A percentile compares a stretch with the other conserved stretches of the same genome.
Evolutionary conservation across 2,797 vertebrate species (phyloP).

Genomic region (Erethizon dorsatum): DNA sequence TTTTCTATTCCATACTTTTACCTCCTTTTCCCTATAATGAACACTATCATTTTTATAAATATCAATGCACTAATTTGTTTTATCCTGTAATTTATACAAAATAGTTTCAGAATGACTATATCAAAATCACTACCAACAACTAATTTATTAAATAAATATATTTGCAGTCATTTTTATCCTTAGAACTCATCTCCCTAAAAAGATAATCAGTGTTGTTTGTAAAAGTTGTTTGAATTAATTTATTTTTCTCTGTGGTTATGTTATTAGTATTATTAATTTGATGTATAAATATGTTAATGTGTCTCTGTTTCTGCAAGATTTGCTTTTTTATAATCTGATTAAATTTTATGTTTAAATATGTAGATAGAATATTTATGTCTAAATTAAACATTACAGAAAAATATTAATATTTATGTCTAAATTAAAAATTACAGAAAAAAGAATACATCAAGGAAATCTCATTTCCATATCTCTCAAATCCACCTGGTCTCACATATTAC

Average conservation of each 20-base stretch:
- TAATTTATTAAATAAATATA: conserved; percentile 30
- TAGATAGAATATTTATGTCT: background rate
- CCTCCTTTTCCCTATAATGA: background rate
- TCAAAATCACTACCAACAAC: background rate
- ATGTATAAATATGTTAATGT: conserved; percentile 5
- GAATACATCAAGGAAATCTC: conserved; percentile 12
- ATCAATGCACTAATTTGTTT: background rate
- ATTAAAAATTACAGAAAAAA: conserved; percentile 7
- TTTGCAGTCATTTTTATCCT: conserved; percentile 13
- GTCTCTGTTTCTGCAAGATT: background rate
- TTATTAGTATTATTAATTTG: background rate
- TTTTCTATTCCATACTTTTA: background rate
- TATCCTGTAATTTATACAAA: conserved; percentile 17
- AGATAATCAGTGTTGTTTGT: background rate
- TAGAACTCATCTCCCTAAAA: background rate
- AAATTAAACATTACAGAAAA: too few relatives aligned
- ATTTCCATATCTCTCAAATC: background rate
- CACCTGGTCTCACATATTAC: background rate
- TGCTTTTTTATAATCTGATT: background rate
- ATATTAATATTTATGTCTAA: conserved; percentile 17
- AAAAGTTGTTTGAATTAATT: conserved; percentile 29
- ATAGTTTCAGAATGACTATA: background rate
- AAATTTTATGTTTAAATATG: conserved; percentile 53
- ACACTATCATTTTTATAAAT: background rate
- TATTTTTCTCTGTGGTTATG: background rate